Evolutionary conservation across 2,888 invertebrate genomes (phyloP), one percentile per base, ranked within the genome.

Genomic region (Parapristionchus giblindavisi): DNA sequence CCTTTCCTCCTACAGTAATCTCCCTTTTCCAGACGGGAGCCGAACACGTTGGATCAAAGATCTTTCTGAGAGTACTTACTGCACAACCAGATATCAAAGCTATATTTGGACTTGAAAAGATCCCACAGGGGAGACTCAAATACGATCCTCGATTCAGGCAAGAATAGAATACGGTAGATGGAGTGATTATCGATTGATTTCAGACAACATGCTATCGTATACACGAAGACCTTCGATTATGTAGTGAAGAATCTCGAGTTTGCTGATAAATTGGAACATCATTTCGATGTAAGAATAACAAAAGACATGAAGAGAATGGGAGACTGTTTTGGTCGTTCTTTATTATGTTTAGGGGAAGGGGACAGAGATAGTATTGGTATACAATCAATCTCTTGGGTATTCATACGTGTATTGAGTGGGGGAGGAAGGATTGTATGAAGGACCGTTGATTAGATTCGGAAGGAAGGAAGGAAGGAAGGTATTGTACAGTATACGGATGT

Each of bases 41-140:
- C 3, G 86, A 85, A 56, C 84, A 85, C 56, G 78, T 86, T 48
- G 87, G 87, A 4, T 78, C 83, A n/a, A 84, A 83, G 75, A 85
- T 87, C 60, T 87, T 87, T 79, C 80, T 83, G 43, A 82, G 84
- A 77, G 84, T 87, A 11, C 80, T 87, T 66, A 83, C 81, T 0
- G 83, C 85, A 1, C 82, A 85, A 60, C 87, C 87, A 51, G 84
- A 86, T 68, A 81, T 84, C 51, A 81, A 81, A 60, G 60, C 77
- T 48, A 78, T 84, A 29, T 83, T 83, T 73, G 83, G 82, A 8
- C 66, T 84, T 60, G 84, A 81, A 54, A 79, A 80, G 52, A 77
- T 84, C 11, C 84, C 83, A 3, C 81, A 79, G 61, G 85, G 85
- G 54, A 80, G 85, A 8, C 78, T 87, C 52, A 83, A 83, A 76